A percentile compares a stretch with the other conserved stretches of the same genome.
phyloP scores from a whole-genome alignment of 1,140 invertebrate species.

The Hetaerina americana region DNA sequence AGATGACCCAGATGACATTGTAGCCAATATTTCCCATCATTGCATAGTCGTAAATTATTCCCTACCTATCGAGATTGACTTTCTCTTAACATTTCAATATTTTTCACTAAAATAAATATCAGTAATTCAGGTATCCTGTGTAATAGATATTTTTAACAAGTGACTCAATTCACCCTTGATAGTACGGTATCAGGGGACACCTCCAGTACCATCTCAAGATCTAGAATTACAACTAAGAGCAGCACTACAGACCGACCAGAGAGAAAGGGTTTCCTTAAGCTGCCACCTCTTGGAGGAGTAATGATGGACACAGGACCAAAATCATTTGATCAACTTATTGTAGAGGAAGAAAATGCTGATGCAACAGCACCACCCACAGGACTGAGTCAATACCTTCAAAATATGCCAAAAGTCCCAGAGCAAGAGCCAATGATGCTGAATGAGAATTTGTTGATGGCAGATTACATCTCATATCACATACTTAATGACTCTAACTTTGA shows the following conservation, averaged over 20 bases:
- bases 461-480: neutral
- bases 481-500: neutral
- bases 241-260: neutral
- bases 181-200: neutral
- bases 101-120: no score
- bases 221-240: neutral
- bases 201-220: neutral
- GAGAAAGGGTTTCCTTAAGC: neutral
- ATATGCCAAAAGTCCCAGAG: neutral
- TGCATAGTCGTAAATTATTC: no score
- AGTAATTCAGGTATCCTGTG: no score
- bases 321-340: neutral
- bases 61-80: no score
- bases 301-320: neutral
- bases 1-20: no score
- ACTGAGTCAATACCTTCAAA: neutral
- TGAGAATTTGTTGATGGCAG: neutral
- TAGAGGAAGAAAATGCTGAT: neutral
- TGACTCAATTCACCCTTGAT: no score
- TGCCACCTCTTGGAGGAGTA: neutral
- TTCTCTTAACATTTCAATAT: no score
- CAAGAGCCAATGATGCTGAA: neutral
- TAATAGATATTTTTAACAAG: no score
- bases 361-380: neutral
- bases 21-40: no score